Base-by-base conservation (phyloP, 2,797 vertebrate species). In the Arrhamphus sclerolepis region DNA sequence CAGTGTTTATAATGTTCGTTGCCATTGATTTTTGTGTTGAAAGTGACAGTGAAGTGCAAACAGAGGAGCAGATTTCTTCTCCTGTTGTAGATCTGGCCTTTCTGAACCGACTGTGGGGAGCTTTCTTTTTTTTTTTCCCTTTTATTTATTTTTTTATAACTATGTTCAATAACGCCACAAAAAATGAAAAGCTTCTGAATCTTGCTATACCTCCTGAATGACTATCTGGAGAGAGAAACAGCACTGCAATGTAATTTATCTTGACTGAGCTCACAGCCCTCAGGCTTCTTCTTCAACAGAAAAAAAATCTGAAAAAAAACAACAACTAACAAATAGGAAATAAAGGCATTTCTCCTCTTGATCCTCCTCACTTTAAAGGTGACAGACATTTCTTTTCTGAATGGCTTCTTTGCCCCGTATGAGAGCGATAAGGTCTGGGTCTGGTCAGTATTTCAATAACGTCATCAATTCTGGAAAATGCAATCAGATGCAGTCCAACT, bases 161-260 rank as follows among this genome's bases (percentile, higher is more conserved):
- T 48, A 75, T 87, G 89, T 91, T 90, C 90, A 90, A 92, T 92
- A 92, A 92, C 80, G 57, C 86, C 74, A 69, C 19, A 62, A 89
- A 89, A 90, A 92, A 91, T 92, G 89, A 86, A 89, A 89, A 92
- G 89, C 90, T 91, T 85, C 88, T 83, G 83, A 88, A 89, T 84
- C 85, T 86, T 84, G 83, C 80, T 55, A 75, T 82, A 77, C 77
- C 72, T 89, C 86, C 82, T 85, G 78, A 89, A 85, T 65, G 76
- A 87, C 87, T 83, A 90, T 86, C 87, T 85, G 72, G 85, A 91
- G 84, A 85, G 84, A 70, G 77, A 87, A 77, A 88, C 86, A 83
- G 77, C 73, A 52, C 66, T 66, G 73, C 80, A 76, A 85, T 90
- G 82, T 80, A 84, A 89, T 90, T 90, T 87, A 86, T 84, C 59